Percentiles rank a stretch among this genome's conserved stretches.
Conservation (phyloP, 2,797 vertebrate genomes). For the Clarias pachynema region DNA sequence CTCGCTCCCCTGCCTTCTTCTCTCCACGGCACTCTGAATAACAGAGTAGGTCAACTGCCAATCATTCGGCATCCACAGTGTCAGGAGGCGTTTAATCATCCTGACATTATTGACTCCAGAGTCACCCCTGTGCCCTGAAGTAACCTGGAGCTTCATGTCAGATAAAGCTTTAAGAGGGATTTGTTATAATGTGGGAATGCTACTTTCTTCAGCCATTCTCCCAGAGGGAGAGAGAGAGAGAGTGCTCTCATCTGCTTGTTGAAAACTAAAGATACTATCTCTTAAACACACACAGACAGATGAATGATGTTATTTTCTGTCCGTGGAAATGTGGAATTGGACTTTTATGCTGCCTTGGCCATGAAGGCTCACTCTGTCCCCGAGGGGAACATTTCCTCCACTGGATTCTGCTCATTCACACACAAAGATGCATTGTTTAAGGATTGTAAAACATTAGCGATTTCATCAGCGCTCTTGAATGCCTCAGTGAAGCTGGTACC, state of each 20-base stretch:
- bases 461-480: constrained; percentile 14
- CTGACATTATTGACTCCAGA: constrained; percentile 64
- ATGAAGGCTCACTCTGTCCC: constrained; percentile 15
- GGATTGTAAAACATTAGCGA: constrained; percentile 5
- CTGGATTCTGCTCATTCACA: constrained; percentile 29
- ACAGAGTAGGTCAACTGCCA: constrained; percentile 76
- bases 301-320: constrained; percentile 9
- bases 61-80: constrained; percentile 54
- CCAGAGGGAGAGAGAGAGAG: constrained; percentile 64
- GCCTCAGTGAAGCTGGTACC: not conserved
- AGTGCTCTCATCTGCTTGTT: constrained; percentile 47
- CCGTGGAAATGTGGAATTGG: not conserved
- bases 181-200: not conserved
- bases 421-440: constrained; percentile 28
- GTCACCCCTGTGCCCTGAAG: constrained; percentile 14
- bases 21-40: constrained; percentile 65
- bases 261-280: constrained; percentile 9
- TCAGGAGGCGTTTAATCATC: constrained; percentile 63
- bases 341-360: not conserved
- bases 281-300: constrained; percentile 30
- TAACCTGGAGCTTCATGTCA: constrained; percentile 23
- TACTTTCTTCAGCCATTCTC: constrained; percentile 31
- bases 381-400: constrained; percentile 13
- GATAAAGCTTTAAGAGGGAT: constrained; percentile 24
- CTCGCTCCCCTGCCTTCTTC: constrained; percentile 11